These are phyloP conservation scores for Pogonomyrmex californicus DNA, from an alignment of 1,140 invertebrate species.

Conservation along the genomic window DNA sequence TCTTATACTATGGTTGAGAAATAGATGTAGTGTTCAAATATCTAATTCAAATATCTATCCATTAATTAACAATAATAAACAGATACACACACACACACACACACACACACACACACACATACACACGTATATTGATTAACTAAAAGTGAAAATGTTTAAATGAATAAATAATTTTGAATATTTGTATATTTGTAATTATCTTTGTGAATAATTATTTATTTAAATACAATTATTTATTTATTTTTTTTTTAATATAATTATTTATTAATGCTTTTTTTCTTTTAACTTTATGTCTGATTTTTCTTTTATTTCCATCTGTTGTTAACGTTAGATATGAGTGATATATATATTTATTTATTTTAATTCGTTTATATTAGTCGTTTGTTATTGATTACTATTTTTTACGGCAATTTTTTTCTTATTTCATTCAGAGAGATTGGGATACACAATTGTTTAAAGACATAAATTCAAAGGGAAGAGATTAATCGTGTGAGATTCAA, in stretches of 20 bases:
- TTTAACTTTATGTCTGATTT: neutral
- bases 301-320: neutral
- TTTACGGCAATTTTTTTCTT: conserved; percentile 9
- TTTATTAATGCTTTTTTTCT: neutral
- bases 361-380: neutral
- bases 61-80: no score
- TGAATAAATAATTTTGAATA: neutral
- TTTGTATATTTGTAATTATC: neutral
- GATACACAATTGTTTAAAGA: neutral
- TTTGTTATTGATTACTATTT: conserved; percentile 16
- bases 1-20: no score
- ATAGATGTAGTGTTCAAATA: no score
- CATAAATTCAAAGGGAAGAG: neutral
- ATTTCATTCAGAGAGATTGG: neutral
- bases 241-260: no score
- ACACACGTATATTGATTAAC: no score
- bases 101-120: no score
- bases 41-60: no score
- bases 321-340: neutral
- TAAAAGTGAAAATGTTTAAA: neutral
- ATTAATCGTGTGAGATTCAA: neutral
- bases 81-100: no score
- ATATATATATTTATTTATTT: conserved; percentile 16
- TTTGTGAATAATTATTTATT: neutral
- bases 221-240: neutral